These are phyloP conservation scores for Ormia ochracea DNA, from an alignment of 2,888 invertebrate species.

Conservation along the genomic window DNA sequence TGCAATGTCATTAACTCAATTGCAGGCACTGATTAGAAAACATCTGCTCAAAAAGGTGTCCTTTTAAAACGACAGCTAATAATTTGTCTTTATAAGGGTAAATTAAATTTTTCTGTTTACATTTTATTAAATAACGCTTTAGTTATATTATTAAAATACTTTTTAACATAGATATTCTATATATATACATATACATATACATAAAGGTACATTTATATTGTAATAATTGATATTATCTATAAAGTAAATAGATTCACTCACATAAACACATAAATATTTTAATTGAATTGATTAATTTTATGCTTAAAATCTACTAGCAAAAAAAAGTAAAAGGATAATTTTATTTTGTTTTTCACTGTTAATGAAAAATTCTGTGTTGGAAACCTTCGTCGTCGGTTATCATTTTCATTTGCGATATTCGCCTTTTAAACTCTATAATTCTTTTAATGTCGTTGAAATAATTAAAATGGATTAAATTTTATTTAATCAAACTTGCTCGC, in stretches of 20 bases:
- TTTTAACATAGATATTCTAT: constrained; percentile 41
- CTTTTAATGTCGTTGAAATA: too few relatives aligned
- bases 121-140: constrained; percentile 23
- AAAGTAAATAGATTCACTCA: constrained; percentile 15
- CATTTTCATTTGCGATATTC: too few relatives aligned
- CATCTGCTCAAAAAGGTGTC: constrained; percentile 14
- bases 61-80: background rate
- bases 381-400: too few relatives aligned
- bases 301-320: background rate
- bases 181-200: constrained; percentile 5
- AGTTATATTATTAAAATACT: constrained; percentile 12
- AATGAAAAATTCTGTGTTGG: too few relatives aligned
- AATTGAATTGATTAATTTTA: constrained; percentile 14
- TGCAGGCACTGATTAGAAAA: background rate
- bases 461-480: too few relatives aligned
- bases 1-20: background rate
- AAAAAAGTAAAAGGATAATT: constrained; percentile 20
- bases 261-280: constrained; percentile 36
- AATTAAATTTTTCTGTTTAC: background rate
- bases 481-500: too few relatives aligned
- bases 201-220: constrained; percentile 27
- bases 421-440: too few relatives aligned
- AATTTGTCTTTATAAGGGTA: background rate
- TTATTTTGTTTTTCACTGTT: background rate
- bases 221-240: constrained; percentile 1